Evolutionary conservation across 1,140 invertebrate species (phyloP).

Genomic region (Monochamus saltuarius): DNA sequence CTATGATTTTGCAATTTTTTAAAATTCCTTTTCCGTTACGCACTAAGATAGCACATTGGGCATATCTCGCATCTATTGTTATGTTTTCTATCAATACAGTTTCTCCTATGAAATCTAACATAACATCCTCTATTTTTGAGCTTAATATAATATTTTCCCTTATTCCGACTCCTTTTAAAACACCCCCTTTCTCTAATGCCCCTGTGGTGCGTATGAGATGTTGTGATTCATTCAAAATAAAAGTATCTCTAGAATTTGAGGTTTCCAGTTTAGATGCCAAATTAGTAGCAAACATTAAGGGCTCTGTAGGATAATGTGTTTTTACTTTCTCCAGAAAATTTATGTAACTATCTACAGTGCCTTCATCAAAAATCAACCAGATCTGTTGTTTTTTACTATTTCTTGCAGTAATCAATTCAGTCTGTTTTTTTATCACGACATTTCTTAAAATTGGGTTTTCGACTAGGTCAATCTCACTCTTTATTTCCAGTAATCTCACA

Average conservation of each 20-base stretch:
- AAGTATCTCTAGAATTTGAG: slow-evolving; percentile 51
- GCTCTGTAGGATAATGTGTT: slow-evolving; percentile 47
- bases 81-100: slow-evolving; percentile 51
- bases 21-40: slow-evolving; percentile 43
- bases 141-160: slow-evolving; percentile 44
- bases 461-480: slow-evolving; percentile 61
- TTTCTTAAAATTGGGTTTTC: slow-evolving; percentile 62
- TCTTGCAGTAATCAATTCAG: slow-evolving; percentile 30
- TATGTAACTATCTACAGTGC: slow-evolving; percentile 53
- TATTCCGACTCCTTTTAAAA: slow-evolving; percentile 51
- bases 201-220: slow-evolving; percentile 51
- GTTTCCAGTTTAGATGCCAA: slow-evolving; percentile 55
- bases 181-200: slow-evolving; percentile 56
- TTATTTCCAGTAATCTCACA: slow-evolving; percentile 60
- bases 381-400: slow-evolving; percentile 36
- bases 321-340: slow-evolving; percentile 52
- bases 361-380: slow-evolving; percentile 58
- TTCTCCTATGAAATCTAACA: slow-evolving; percentile 50
- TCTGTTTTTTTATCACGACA: slow-evolving; percentile 47
- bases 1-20: slow-evolving; percentile 50
- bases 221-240: slow-evolving; percentile 53
- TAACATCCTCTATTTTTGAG: slow-evolving; percentile 50
- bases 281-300: slow-evolving; percentile 48
- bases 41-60: slow-evolving; percentile 52
- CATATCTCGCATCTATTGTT: slow-evolving; percentile 49